A percentile compares a stretch with the other conserved stretches of the same genome.
Evolutionary conservation across 2,888 invertebrate species (phyloP).

Genomic region (Trypoxylon attenuatum): DNA sequence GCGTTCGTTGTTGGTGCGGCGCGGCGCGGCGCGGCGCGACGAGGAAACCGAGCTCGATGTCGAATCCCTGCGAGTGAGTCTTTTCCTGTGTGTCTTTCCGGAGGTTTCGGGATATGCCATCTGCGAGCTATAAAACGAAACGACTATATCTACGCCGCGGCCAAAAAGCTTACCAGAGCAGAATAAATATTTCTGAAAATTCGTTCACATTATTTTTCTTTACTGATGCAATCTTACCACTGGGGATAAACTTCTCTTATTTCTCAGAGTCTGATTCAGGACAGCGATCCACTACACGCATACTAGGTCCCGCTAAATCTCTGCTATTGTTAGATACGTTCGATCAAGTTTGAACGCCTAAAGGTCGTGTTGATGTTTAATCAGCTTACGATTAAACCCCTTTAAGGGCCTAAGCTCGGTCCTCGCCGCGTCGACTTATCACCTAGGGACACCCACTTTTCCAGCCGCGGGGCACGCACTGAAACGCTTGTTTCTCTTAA

Average conservation of each 20-base stretch:
- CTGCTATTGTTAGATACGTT: conserved; percentile 28
- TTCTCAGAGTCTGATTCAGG: too few relatives aligned
- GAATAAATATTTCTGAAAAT: too few relatives aligned
- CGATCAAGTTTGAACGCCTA: conserved; percentile 36
- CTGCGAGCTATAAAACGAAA: neutral
- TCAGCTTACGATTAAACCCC: conserved; percentile 57
- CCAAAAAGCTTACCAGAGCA: neutral
- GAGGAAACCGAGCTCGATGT: neutral
- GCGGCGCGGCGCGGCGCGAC: neutral
- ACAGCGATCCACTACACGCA: neutral
- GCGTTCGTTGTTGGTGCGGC: too few relatives aligned
- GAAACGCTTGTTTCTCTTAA: conserved; percentile 38
- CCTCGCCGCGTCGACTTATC: conserved; percentile 46
- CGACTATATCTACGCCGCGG: neutral
- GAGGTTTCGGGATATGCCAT: neutral
- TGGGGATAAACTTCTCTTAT: too few relatives aligned
- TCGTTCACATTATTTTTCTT: too few relatives aligned
- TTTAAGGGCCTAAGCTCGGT: conserved; percentile 52
- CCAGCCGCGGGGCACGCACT: conserved; percentile 31
- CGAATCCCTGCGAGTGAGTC: neutral
- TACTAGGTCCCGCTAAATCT: too few relatives aligned
- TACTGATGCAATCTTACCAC: too few relatives aligned
- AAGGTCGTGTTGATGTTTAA: conserved; percentile 48
- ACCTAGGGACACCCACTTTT: conserved; percentile 48
- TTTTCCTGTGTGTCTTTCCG: neutral